These are phyloP conservation scores for Henricia sp. DNA, from an alignment of 53 echinoderm and acorn worm genomes.

Conservation along the genomic window DNA sequence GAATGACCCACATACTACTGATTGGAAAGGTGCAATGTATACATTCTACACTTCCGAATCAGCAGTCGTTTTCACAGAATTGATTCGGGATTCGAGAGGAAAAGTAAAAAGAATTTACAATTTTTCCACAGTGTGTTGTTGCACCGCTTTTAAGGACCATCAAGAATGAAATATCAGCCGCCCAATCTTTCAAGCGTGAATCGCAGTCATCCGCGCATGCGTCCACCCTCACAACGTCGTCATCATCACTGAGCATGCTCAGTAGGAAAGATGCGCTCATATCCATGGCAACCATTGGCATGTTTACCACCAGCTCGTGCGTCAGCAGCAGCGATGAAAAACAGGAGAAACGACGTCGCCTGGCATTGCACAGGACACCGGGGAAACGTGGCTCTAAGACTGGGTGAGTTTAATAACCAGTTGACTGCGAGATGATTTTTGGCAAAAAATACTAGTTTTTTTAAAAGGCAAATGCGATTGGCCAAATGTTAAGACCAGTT, in stretches of 20 bases:
- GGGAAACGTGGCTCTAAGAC: slow-evolving; percentile 26
- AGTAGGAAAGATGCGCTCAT: slow-evolving; percentile 23
- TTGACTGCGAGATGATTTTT: too few relatives aligned
- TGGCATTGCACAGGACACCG: slow-evolving; percentile 47
- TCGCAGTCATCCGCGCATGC: background rate
- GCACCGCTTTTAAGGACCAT: slow-evolving; percentile 27
- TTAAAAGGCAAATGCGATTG: too few relatives aligned
- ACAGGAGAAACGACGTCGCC: slow-evolving; percentile 61
- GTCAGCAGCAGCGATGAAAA: slow-evolving; percentile 78
- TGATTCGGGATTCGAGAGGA: too few relatives aligned
- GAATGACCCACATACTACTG: too few relatives aligned
- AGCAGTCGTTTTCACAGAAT: too few relatives aligned
- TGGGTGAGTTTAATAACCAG: slow-evolving; percentile 33
- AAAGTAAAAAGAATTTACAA: too few relatives aligned
- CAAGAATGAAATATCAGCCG: slow-evolving; percentile 26
- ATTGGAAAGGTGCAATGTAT: too few relatives aligned
- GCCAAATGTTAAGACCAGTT: too few relatives aligned
- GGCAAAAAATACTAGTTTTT: too few relatives aligned
- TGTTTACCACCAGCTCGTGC: slow-evolving; percentile 61
- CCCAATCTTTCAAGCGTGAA: background rate
- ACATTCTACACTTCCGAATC: too few relatives aligned
- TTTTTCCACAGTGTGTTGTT: slow-evolving; percentile 30
- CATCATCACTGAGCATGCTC: slow-evolving; percentile 4
- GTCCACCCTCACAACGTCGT: background rate
- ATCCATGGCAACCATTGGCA: slow-evolving; percentile 35